phyloP scores from a whole-genome alignment of 2,888 invertebrate species.

The Eristalinus aeneus region DNA sequence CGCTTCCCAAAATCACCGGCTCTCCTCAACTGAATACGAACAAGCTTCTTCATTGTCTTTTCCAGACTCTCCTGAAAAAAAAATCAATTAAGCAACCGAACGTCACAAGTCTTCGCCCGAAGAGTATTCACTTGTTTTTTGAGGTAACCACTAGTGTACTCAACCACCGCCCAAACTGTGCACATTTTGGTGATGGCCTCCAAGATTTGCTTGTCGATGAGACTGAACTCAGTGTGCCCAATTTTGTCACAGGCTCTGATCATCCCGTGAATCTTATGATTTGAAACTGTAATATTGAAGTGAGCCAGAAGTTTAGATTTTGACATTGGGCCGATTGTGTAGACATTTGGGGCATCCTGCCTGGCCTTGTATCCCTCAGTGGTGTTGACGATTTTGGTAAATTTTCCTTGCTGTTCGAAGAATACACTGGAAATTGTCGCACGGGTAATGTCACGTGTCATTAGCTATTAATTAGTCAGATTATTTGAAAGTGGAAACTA shows the following conservation, averaged over 20 bases:
- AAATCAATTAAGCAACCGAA: background rate
- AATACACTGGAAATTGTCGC: conserved; percentile 1
- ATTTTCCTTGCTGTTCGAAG: background rate
- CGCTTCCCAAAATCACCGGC: background rate
- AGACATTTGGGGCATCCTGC: background rate
- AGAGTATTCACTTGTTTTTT: conserved; percentile 24
- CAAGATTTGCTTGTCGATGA: conserved; percentile 12
- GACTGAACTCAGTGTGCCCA: background rate
- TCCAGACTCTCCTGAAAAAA: background rate
- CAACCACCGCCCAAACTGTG: conserved; percentile 23
- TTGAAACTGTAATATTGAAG: background rate
- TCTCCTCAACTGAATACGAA: background rate
- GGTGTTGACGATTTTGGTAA: background rate
- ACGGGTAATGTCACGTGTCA: conserved; percentile 11
- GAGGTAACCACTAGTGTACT: conserved; percentile 27
- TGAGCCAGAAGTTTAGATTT: background rate
- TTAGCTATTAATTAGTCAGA: background rate
- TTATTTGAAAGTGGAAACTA: background rate
- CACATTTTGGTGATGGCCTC: conserved; percentile 26
- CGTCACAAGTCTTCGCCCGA: too few relatives aligned
- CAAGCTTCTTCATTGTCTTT: background rate
- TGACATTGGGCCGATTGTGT: background rate
- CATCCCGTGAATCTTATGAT: background rate
- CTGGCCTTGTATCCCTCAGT: background rate
- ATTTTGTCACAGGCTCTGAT: conserved; percentile 22